Evolutionary conservation across 2,888 invertebrate genomes (phyloP), one percentile per base, ranked within the genome.

Genomic region (Ennomos quercinarius): DNA sequence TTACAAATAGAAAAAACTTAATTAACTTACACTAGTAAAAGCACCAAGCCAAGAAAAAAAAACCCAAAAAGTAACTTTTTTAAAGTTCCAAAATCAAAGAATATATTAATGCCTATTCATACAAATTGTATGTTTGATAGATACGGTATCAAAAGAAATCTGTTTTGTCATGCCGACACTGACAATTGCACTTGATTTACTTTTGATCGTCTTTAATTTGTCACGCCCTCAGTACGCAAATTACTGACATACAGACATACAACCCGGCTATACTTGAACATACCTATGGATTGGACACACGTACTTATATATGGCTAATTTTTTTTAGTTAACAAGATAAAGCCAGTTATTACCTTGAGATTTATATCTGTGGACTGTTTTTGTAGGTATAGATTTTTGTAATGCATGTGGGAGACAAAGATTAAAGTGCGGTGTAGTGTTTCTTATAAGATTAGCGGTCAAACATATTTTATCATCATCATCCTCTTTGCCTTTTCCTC

Each of bases 181-280:
- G 1, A 17, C 17, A 64, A 64, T 60, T 69, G 74, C 72, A 73
- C 80, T 80, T 88, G 88, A 89, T 89, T 88, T 88, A 80, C 74
- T 87, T 89, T 87, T 89, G 89, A 89, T 89, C 78, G 86, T 67
- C 67, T 77, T 78, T 85, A 83, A 87, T 89, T 89, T 84, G 85
- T 71, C 76, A 82, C 78, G 85, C 83, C 77, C 80, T 78, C 61
- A 51, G 54, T 73, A 74, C 73, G 71, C 74, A 66, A 64, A 66
- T 73, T 74, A 72, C 68, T 38, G 39, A 49, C 57, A 56, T 38
- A 49, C 41, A 55, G 37, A 44, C 44, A 42, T 40, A 45, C 44
- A 27, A 11, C 44, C 49, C 50, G 48, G 13, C 43, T 38, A n/a
- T n/a, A n/a, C n/a, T n/a, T n/a, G n/a, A n/a, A 36, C 11, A 46